Evolutionary conservation across 2,797 vertebrate species (phyloP).

Genomic region (Orientallactaga sibirica): DNA sequence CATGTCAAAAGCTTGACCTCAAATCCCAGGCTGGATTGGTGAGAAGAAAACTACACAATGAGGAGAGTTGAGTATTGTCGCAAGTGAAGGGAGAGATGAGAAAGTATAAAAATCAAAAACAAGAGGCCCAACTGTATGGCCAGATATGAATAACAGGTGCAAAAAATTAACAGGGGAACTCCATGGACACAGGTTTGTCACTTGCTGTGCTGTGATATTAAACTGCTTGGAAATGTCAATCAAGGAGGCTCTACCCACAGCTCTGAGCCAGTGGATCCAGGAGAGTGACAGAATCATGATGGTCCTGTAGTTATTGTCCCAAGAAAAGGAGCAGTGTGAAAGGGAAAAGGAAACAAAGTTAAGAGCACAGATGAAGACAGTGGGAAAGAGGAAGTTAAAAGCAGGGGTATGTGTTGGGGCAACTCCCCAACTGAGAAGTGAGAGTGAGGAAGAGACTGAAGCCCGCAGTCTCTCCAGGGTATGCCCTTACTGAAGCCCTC

Average conservation of each 20-base stretch:
- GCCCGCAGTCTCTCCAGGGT: too few relatives aligned
- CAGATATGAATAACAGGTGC: neutral
- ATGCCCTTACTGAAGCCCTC: neutral
- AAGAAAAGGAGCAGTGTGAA: neutral
- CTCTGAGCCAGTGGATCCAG: neutral
- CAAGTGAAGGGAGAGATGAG: neutral
- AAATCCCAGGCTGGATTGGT: neutral
- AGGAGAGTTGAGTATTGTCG: neutral
- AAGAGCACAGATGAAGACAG: neutral
- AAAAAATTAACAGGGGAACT: neutral
- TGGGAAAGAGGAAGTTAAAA: neutral
- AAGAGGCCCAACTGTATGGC: too few relatives aligned
- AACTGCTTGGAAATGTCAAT: neutral
- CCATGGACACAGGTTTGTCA: neutral
- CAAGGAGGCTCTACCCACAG: neutral
- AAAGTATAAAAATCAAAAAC: neutral
- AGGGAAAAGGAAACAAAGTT: neutral
- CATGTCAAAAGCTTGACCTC: neutral
- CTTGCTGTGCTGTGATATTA: neutral
- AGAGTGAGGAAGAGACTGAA: neutral
- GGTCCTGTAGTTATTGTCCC: neutral
- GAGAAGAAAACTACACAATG: neutral
- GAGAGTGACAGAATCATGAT: neutral
- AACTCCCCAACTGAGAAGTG: too few relatives aligned
- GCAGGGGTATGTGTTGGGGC: neutral